A percentile compares a stretch with the other conserved stretches of the same genome.
These are phyloP conservation scores for Crax fasciolata DNA, from an alignment of 2,797 vertebrate species.

Conservation along the genomic window DNA sequence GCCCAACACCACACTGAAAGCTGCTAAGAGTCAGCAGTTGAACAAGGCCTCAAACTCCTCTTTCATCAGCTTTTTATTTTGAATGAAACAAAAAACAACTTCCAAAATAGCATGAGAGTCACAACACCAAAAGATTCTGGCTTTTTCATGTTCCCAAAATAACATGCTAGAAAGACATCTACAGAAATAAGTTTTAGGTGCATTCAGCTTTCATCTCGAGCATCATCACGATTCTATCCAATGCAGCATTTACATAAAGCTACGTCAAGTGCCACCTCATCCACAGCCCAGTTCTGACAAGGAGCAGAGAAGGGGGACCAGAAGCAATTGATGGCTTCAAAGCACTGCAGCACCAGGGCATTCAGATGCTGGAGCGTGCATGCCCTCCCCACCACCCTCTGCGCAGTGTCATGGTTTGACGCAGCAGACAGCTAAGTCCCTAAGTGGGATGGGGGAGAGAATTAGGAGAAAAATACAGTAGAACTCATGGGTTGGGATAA, in stretches of 20 bases:
- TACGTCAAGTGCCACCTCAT: neutral
- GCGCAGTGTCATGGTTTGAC: no score
- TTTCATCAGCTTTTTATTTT: slow-evolving; percentile 4
- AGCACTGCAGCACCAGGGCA: neutral
- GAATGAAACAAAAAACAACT: neutral
- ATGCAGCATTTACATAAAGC: neutral
- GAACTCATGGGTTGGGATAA: no score
- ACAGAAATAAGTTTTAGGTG: slow-evolving; percentile 57
- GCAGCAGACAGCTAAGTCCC: no score
- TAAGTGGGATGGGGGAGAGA: no score
- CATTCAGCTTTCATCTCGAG: slow-evolving; percentile 9
- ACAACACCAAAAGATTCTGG: slow-evolving; percentile 7
- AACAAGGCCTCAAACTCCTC: neutral
- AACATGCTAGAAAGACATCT: neutral
- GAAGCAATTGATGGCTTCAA: neutral
- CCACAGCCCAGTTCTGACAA: neutral
- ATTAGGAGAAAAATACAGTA: no score
- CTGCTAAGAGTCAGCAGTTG: neutral
- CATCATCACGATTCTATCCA: neutral
- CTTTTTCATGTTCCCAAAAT: slow-evolving; percentile 55
- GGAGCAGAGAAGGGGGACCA: neutral
- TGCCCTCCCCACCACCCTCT: neutral
- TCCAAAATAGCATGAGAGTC: slow-evolving; percentile 39
- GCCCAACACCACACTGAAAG: neutral
- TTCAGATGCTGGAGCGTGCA: neutral